These are phyloP conservation scores for Lordiphosa stackelbergi DNA, from an alignment of 1,140 invertebrate species.

Conservation along the genomic window DNA sequence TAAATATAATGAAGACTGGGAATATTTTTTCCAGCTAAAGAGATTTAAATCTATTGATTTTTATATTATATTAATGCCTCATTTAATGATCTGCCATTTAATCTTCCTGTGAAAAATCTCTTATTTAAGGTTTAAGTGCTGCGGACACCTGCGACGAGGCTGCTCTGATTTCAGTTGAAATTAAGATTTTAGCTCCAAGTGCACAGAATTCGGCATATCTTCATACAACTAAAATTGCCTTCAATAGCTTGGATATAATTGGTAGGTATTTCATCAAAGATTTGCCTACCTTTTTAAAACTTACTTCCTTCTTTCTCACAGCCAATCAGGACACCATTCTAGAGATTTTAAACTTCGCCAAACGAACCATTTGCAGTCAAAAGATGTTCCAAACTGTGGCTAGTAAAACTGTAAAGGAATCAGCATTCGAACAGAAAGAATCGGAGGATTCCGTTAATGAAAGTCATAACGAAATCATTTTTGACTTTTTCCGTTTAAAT, in stretches of 20 bases:
- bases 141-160: constrained; percentile 72
- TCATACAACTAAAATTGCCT: constrained; percentile 90
- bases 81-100: no score
- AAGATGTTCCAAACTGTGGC: constrained; percentile 65
- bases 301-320: constrained; percentile 65
- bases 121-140: constrained; percentile 27
- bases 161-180: constrained; percentile 90
- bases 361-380: constrained; percentile 82
- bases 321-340: constrained; percentile 97
- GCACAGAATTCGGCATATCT: constrained; percentile 80
- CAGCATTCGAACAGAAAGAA: constrained; percentile 10
- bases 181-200: constrained; percentile 83
- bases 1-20: no score
- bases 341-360: constrained; percentile 91
- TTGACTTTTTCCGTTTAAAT: constrained; percentile 94
- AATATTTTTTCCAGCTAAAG: no score
- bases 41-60: no score
- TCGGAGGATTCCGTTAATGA: constrained; percentile 17
- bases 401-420: constrained; percentile 18
- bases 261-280: constrained; percentile 78
- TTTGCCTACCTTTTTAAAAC: background rate
- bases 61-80: no score
- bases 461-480: constrained; percentile 85
- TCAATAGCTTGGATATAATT: constrained; percentile 96
- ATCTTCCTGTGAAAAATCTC: background rate